Evolutionary conservation across 2,113 vertebrate genomes (phyloP).

Genomic region (Ornithorhynchus anatinus): DNA sequence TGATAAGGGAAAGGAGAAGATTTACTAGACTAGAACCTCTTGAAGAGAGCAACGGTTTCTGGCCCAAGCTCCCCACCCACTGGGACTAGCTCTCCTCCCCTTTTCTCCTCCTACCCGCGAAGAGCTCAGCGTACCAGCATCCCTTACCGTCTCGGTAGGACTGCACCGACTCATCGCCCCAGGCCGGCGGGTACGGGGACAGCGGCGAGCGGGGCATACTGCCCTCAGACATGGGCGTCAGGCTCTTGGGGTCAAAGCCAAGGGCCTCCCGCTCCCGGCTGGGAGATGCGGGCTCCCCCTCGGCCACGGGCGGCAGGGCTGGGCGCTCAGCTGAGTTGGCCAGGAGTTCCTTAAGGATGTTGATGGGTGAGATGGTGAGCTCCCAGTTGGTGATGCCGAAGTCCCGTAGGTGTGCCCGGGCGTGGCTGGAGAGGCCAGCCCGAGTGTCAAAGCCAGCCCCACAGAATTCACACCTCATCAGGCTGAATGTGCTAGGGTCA

Average conservation of each 20-base stretch:
- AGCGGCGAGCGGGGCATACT: conserved; percentile 65
- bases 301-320: conserved; percentile 65
- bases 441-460: conserved; percentile 93
- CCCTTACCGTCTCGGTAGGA: conserved; percentile 73
- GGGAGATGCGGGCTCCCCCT: conserved; percentile 44
- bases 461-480: conserved; percentile 98
- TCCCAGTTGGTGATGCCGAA: conserved; percentile 98
- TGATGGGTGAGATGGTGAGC: conserved; percentile 91
- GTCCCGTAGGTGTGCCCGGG: conserved; percentile 91
- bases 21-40: not conserved
- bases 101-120: not conserved
- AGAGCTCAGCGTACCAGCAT: not conserved
- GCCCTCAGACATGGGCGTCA: conserved; percentile 50
- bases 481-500: conserved; percentile 92
- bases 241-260: conserved; percentile 37
- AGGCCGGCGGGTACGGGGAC: conserved; percentile 61
- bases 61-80: no score
- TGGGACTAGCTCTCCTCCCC: no score
- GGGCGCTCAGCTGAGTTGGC: conserved; percentile 85
- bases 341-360: conserved; percentile 90
- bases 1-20: no score
- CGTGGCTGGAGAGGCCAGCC: conserved; percentile 93
- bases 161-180: conserved; percentile 68
- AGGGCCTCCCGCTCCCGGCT: conserved; percentile 30
- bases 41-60: no score